Percentiles rank a stretch among this genome's conserved stretches.
phyloP scores from a whole-genome alignment of 1,140 invertebrate species.

The Nephila pilipes region DNA sequence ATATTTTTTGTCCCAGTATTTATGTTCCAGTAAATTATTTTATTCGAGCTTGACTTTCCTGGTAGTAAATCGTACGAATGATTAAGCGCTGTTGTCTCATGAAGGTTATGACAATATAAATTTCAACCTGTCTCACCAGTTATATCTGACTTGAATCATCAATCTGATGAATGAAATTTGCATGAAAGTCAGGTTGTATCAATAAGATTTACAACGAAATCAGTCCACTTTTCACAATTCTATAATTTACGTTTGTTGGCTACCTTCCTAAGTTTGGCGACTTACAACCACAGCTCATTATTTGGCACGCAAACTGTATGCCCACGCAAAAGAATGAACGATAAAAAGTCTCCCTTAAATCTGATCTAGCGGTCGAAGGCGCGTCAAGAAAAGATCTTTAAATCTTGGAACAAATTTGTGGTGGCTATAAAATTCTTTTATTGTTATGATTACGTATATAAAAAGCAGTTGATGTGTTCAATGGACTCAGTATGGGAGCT shows the following conservation, averaged over 20 bases:
- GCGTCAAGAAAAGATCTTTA: not conserved
- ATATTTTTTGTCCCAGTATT: not conserved
- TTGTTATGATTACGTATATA: not conserved
- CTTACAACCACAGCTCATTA: not conserved
- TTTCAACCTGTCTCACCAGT: not conserved
- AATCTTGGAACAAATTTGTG: constrained; percentile 20
- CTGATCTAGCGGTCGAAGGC: not conserved
- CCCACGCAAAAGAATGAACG: not conserved
- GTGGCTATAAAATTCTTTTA: constrained; percentile 7
- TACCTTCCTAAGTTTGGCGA: not conserved
- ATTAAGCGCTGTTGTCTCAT: not conserved
- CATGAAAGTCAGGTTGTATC: constrained; percentile 23
- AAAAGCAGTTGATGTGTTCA: not conserved
- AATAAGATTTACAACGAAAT: not conserved
- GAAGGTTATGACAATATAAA: constrained; percentile 9
- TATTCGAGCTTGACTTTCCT: not conserved
- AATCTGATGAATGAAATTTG: constrained; percentile 1
- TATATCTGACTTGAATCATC: not conserved
- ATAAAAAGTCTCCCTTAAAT: constrained; percentile 15
- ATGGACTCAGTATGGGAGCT: not conserved
- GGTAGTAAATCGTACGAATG: not conserved
- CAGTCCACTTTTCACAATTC: not conserved
- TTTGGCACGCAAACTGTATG: not conserved
- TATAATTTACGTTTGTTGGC: constrained; percentile 19
- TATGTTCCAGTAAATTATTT: not conserved